Evolutionary conservation across 1,140 invertebrate genomes (phyloP), one percentile per base, ranked within the genome.

Genomic region (Pseudomyrmex flavicornis): DNA sequence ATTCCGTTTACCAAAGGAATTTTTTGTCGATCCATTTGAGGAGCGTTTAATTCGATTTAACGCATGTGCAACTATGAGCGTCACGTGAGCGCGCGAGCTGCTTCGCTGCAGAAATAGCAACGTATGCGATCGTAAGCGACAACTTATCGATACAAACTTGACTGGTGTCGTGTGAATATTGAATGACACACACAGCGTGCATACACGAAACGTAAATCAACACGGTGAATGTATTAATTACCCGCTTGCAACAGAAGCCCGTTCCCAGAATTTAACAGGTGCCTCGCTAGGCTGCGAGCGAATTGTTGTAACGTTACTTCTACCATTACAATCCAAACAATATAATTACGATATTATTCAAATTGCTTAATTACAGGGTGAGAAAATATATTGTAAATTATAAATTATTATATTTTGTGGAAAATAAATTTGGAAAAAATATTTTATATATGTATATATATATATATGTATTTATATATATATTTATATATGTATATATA

Each of bases 151-250:
- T 80, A 54, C 76, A 50, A 72, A 61, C 76, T 72, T 70, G 66
- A 70, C 35, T n/a, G 76, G 68, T 61, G 20, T 26, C n/a, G 74
- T 17, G 76, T 70, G 76, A 79, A 79, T 79, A 70, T 80, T 80
- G 76, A 80, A 80, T 80, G 54, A 58, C 44, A 2, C 22, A 46
- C 35, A 2, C 22, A 35, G 10, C 20, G 26, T 20, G 46, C 54
- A 50, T 66, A 79, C 52, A 65, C 26, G n/a, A 72, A 70, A 80
- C 76, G 52, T 61, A 80, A 80, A 80, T 80, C 76, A 80, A 72
- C 76, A 80, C 72, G 59, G 76, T 80, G 44, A 80, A 80, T 80
- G 66, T 80, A 80, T 80, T 80, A 80, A 80, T 80, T 80, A 80
- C 65, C 65, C 66, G 66, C 13, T 9, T 44, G 56, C 66, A 26